phyloP scores from a whole-genome alignment of 2,113 vertebrate genomes.

The Phrynocephalus versicolor region DNA sequence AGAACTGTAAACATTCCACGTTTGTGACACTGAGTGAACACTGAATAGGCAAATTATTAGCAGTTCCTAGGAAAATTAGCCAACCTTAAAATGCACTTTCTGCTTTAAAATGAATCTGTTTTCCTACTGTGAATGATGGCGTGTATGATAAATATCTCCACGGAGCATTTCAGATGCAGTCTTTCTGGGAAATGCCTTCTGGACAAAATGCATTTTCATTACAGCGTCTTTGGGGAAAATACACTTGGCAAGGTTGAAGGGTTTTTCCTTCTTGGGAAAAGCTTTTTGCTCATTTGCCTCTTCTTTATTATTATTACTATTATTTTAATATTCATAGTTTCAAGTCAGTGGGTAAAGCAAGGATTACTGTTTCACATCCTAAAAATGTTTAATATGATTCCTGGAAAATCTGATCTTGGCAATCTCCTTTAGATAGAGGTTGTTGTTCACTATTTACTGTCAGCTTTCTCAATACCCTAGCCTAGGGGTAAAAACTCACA shows the following conservation, averaged over 20 bases:
- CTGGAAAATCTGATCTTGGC: fast-evolving
- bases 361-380: background rate
- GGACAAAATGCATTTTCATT: slow-evolving; percentile 21
- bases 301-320: background rate
- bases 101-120: background rate
- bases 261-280: background rate
- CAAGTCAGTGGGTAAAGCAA: background rate
- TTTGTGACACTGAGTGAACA: background rate
- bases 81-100: background rate
- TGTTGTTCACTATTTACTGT: no score
- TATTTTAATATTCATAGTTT: background rate
- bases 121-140: background rate
- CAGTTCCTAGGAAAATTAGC: background rate
- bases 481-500: no score
- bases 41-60: background rate
- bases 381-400: slow-evolving; percentile 13
- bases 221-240: slow-evolving; percentile 9
- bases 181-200: slow-evolving; percentile 32
- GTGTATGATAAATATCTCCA: background rate
- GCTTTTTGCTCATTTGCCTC: slow-evolving; percentile 31
- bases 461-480: no score
- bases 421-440: slow-evolving; percentile 35
- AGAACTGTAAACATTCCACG: background rate
- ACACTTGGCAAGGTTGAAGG: background rate
- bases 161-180: slow-evolving; percentile 8